Evolutionary conservation across 2,113 vertebrate genomes (phyloP).

Genomic region (Pterocles burchelli): DNA sequence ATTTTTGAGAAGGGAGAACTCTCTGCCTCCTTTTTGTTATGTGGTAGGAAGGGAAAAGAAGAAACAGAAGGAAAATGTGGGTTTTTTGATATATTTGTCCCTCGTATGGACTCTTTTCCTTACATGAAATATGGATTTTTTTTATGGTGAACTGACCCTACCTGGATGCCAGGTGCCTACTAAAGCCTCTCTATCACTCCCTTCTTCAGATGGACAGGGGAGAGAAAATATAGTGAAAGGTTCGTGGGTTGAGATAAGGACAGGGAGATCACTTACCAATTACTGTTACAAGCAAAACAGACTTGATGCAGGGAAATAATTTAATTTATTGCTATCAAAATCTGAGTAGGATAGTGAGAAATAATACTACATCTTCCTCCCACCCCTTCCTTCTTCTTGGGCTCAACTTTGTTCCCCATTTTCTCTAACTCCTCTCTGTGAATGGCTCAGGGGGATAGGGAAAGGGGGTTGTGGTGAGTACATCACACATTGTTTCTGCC

Average conservation of each 20-base stretch:
- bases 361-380: background rate
- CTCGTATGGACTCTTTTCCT: background rate
- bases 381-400: background rate
- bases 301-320: background rate
- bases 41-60: fast-evolving
- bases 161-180: background rate
- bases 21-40: background rate
- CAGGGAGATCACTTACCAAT: background rate
- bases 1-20: background rate
- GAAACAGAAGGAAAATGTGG: background rate
- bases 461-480: background rate
- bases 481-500: background rate
- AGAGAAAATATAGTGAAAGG: background rate
- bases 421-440: background rate
- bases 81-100: background rate
- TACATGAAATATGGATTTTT: background rate
- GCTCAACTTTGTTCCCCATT: background rate
- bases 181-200: fast-evolving
- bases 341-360: background rate
- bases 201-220: background rate
- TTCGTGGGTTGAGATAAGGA: fast-evolving
- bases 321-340: background rate
- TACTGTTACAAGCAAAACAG: background rate
- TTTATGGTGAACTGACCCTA: background rate
- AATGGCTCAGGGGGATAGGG: too few species aligned